Base-by-base conservation (phyloP, 64 coral and sea anemone genomes). In the Montipora sp. region DNA sequence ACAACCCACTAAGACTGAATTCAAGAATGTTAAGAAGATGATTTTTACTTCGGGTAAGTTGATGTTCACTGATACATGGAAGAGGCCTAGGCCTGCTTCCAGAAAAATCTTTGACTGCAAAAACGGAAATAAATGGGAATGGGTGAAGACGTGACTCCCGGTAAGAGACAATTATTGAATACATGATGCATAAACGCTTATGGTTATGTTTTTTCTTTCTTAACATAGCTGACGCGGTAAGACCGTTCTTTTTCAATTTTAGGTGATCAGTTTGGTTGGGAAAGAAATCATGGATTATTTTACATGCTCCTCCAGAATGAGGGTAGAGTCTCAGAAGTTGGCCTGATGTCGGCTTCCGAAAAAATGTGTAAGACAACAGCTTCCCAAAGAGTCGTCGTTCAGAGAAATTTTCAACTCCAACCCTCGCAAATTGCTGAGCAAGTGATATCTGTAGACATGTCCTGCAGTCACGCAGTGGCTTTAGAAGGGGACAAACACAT, bases 281-380 rank as follows among this genome's bases (percentile, higher is more conserved):
- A 89, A 11, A 92, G 73, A 23, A 58, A 75, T 5, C 22, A 81
- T n/a, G 94, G 94, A 2, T 5, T 92, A 55, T 96, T 83, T 15
- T 96, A 96, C 79, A 92, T 92, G 94, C 71, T 96, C 9, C 72
- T 88, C 14, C 75, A 89, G 12, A 92, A 44, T 8, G 90, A 96
- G 12, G 76, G 86, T 36, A 75, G 59, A 14, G 19, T 92, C 15
- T 60, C 88, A 75, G 94, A 96, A 50, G 59, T 78, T 21, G 94
- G 94, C 48, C 68, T 96, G 19, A 83, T 60, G 20, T 91, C 90
- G 1, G 87, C 55, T 6, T 61, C 75, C 8, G 36, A 24, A 21
- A 83, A 82, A 50, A 16, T 77, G 59, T 43, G 45, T 10, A 55
- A 7, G 21, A 51, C 46, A 59, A 55, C 47, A 49, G 43, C 61